A percentile compares a stretch with the other conserved stretches of the same genome.
phyloP scores from a whole-genome alignment of 2,888 invertebrate species.

The Venusia cambrica region DNA sequence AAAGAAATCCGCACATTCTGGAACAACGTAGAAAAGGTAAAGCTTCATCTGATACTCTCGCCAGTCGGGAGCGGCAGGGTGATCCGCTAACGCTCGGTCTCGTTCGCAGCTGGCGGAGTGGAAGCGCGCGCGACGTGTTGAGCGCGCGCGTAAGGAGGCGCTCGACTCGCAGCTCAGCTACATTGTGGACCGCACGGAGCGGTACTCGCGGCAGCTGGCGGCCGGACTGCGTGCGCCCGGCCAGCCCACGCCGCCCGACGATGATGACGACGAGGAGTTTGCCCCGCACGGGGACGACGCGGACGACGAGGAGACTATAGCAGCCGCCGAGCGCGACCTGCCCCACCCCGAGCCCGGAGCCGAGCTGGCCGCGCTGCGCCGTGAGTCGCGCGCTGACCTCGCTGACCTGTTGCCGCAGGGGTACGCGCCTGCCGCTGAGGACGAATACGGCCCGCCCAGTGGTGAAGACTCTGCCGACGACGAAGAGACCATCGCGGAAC shows the following conservation, averaged over 20 bases:
- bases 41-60: not conserved
- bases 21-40: constrained; percentile 96
- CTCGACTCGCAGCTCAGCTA: constrained; percentile 98
- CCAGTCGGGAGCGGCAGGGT: too few relatives aligned
- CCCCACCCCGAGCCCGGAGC: constrained; percentile 76
- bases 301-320: constrained; percentile 97
- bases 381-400: constrained; percentile 93
- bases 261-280: constrained; percentile 89
- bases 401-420: constrained; percentile 93
- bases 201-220: constrained; percentile 94
- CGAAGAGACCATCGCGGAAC: constrained; percentile 64
- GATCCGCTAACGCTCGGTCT: not conserved
- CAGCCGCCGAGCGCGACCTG: constrained; percentile 88
- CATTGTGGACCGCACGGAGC: constrained; percentile 99
- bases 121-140: constrained; percentile 94
- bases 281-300: constrained; percentile 86
- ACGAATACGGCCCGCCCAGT: constrained; percentile 41
- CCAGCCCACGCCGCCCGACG: constrained; percentile 46
- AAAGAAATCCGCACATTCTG: constrained; percentile 97
- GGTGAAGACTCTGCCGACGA: constrained; percentile 84
- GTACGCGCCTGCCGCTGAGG: constrained; percentile 86
- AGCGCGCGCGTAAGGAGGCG: constrained; percentile 96
- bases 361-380: constrained; percentile 92
- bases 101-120: constrained; percentile 89
- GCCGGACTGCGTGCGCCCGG: constrained; percentile 84